phyloP scores from a whole-genome alignment of 2,797 vertebrate genomes.

The Apodemus agrarius region DNA sequence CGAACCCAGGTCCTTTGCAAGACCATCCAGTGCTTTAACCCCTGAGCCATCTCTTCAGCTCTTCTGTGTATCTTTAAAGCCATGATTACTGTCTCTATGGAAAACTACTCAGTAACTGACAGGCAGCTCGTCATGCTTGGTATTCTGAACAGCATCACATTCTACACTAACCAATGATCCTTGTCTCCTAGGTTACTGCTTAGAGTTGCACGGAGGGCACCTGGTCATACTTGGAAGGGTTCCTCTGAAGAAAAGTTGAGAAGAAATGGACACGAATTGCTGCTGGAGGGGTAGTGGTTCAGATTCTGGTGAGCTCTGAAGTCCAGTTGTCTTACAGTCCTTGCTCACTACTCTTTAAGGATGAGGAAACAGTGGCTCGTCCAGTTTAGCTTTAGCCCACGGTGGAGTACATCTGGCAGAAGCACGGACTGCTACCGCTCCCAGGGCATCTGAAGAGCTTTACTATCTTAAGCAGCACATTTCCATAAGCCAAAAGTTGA shows the following conservation, averaged over 20 bases:
- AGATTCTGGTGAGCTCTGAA: conserved; percentile 26
- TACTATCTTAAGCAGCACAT: conserved; percentile 46
- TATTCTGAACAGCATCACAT: conserved; percentile 44
- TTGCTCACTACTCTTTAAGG: conserved; percentile 19
- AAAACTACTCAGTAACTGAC: conserved; percentile 56
- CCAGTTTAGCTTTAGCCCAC: neutral
- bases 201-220: conserved; percentile 51
- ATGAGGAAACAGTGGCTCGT: neutral
- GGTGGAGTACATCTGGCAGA: conserved; percentile 40
- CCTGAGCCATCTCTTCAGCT: neutral
- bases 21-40: neutral
- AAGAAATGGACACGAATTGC: conserved; percentile 54
- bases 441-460: neutral
- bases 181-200: conserved; percentile 65
- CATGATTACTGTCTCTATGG: neutral
- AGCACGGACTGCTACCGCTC: conserved; percentile 41
- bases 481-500: conserved; percentile 47
- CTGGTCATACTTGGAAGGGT: conserved; percentile 23
- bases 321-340: conserved; percentile 31
- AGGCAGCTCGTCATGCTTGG: conserved; percentile 20
- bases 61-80: conserved; percentile 16
- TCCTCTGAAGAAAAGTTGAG: conserved; percentile 66
- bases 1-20: neutral
- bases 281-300: neutral
- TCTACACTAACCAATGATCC: conserved; percentile 25